Evolutionary conservation across 2,797 vertebrate genomes (phyloP).

Genomic region (Oophaga sylvatica): DNA sequence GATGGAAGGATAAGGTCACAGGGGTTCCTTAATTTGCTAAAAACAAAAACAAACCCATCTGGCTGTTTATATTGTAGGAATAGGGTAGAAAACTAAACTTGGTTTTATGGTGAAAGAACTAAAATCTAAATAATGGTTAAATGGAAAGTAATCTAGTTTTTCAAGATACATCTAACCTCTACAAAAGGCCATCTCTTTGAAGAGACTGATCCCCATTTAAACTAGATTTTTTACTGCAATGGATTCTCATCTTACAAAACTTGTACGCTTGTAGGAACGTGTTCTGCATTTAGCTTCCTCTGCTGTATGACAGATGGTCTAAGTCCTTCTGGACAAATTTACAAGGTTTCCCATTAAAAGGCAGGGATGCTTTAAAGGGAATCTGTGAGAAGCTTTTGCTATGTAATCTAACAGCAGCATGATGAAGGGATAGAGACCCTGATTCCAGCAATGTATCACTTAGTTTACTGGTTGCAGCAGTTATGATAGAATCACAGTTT

Average conservation of each 20-base stretch:
- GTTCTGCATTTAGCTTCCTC: too few relatives aligned
- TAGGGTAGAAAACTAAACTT: background rate
- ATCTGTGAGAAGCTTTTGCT: background rate
- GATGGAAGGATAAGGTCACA: conserved; percentile 25
- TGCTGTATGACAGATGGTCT: too few relatives aligned
- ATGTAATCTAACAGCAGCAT: too few relatives aligned
- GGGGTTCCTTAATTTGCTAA: conserved; percentile 45
- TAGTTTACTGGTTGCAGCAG: too few relatives aligned
- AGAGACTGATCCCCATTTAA: background rate
- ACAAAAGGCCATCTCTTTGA: background rate
- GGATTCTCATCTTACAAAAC: too few relatives aligned
- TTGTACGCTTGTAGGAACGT: background rate
- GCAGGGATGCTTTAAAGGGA: too few relatives aligned
- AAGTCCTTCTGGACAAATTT: background rate
- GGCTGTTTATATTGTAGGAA: background rate
- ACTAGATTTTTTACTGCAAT: background rate
- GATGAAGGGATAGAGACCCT: too few relatives aligned
- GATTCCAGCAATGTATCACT: too few relatives aligned
- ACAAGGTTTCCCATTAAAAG: too few relatives aligned
- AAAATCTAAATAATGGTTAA: background rate
- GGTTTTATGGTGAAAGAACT: background rate
- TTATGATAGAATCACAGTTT: too few relatives aligned
- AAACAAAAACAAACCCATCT: conserved; percentile 42
- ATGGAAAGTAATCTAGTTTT: background rate
- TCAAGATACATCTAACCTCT: background rate